These are phyloP conservation scores for Siniperca scherzeri DNA, from an alignment of 2,797 vertebrate species.

Conservation along the genomic window DNA sequence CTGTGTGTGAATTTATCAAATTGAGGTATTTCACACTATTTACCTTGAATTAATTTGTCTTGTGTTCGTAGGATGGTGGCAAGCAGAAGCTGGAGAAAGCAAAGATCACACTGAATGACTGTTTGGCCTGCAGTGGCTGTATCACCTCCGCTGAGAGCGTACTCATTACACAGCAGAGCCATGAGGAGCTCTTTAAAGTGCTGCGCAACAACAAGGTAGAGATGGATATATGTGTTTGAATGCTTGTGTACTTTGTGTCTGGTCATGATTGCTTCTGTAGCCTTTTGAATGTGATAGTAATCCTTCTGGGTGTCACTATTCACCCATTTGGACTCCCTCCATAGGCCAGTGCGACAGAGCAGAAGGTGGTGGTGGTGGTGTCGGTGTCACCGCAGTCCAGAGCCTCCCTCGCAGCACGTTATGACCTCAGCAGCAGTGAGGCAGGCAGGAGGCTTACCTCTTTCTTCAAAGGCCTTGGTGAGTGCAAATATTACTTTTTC, in stretches of 20 bases:
- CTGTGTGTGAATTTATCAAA: slow-evolving; percentile 1
- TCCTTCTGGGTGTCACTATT: background rate
- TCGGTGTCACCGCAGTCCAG: slow-evolving; percentile 94
- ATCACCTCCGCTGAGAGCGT: slow-evolving; percentile 97
- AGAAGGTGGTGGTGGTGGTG: slow-evolving; percentile 91
- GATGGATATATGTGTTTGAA: background rate
- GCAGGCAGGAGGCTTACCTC: slow-evolving; percentile 88
- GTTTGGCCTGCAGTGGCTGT: slow-evolving; percentile 97
- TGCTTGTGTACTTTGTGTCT: background rate
- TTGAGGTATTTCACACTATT: background rate
- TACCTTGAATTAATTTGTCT: background rate
- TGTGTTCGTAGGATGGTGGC: slow-evolving; percentile 88
- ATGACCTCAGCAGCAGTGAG: slow-evolving; percentile 86
- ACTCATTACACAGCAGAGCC: slow-evolving; percentile 95
- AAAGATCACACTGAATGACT: slow-evolving; percentile 94
- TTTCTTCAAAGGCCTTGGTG: slow-evolving; percentile 91
- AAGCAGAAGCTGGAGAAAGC: slow-evolving; percentile 92
- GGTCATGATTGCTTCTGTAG: background rate
- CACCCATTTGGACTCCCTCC: background rate
- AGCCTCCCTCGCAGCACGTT: slow-evolving; percentile 91
- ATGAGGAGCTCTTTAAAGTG: slow-evolving; percentile 90
- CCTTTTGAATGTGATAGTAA: background rate
- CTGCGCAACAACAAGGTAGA: slow-evolving; percentile 90
- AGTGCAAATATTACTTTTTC: slow-evolving; percentile 30
- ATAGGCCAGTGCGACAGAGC: slow-evolving; percentile 80